Evolutionary conservation across 2,888 invertebrate species (phyloP).

Genomic region (Dugesia japonica): DNA sequence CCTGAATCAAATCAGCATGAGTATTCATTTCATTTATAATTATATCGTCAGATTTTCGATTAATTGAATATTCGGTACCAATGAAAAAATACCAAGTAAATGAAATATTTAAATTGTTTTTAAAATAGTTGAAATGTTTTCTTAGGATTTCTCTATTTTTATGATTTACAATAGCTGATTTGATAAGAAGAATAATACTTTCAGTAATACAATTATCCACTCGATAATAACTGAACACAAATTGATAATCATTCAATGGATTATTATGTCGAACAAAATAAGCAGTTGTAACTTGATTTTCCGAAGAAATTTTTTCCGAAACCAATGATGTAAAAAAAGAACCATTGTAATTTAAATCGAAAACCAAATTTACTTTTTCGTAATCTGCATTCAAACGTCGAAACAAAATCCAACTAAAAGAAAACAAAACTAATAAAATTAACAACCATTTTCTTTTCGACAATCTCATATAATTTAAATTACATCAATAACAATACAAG

Average conservation of each 20-base stretch:
- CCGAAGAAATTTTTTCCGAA: too few species aligned
- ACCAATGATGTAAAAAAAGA: not conserved
- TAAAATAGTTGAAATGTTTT: not conserved
- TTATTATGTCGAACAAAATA: too few species aligned
- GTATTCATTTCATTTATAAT: not conserved
- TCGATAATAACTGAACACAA: not conserved
- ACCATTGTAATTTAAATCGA: not conserved
- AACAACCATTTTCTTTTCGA: not conserved
- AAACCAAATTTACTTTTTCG: too few species aligned
- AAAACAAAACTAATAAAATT: not conserved
- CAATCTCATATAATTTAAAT: conserved; percentile 1
- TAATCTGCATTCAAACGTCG: not conserved
- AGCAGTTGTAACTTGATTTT: too few species aligned
- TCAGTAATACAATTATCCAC: not conserved
- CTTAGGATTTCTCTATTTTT: not conserved
- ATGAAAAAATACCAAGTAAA: not conserved
- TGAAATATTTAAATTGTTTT: not conserved
- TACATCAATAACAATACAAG: not conserved
- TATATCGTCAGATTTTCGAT: not conserved
- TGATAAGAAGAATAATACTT: not conserved
- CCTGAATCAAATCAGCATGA: not conserved
- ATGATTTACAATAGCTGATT: not conserved
- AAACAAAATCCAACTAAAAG: not conserved
- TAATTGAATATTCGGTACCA: not conserved
- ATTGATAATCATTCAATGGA: not conserved